Base-by-base conservation (phyloP, 2,797 vertebrate genomes). In the Brachyrhaphis roseni region DNA sequence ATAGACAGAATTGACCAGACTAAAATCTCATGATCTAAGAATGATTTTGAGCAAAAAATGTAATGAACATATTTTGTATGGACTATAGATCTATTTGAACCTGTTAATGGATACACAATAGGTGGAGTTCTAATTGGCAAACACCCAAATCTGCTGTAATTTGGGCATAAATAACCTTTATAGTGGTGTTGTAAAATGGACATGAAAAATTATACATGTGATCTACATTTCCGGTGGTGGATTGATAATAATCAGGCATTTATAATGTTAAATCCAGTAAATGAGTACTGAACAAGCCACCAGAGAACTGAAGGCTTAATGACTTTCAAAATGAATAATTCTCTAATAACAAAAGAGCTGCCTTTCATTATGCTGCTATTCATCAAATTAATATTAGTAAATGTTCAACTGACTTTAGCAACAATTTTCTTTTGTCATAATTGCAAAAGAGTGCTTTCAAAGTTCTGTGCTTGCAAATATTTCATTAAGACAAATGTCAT, bases 371-470 rank as follows among this genome's bases (percentile, higher is more conserved):
- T 45, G 12, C 41, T 43, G 26, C 66, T n/a, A 43, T 5, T 45
- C 41, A 45, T 46, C 13, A 28, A 28, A 71, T n/a, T 18, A 45
- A 16, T 45, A 71, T 71, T 45, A 28, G 12, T 15, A n/a, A 15
- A 31, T n/a, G 66, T 70, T 71, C 41, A 45, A 45, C 41, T 71
- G 39, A 43, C 39, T 70, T 26, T 16, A 16, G 66, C 26, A 71
- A 45, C n/a, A 45, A 70, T 70, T 70, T 70, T 45, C 23, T 15
- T 70, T 45, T n/a, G 66, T 70, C 66, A 5, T n/a, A n/a, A 70
- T 66, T 66, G 36, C 18, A 66, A 68, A 70, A 70, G 39, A 15
- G 26, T 23, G 36, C 64, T 13, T 68, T 20, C 39, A 23, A 68
- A 66, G 3, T 4, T 41, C 20, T 36, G 1, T 43, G 39, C 41